These are phyloP conservation scores for Conopomorpha cramerella DNA, from an alignment of 1,140 invertebrate species.

Conservation along the genomic window DNA sequence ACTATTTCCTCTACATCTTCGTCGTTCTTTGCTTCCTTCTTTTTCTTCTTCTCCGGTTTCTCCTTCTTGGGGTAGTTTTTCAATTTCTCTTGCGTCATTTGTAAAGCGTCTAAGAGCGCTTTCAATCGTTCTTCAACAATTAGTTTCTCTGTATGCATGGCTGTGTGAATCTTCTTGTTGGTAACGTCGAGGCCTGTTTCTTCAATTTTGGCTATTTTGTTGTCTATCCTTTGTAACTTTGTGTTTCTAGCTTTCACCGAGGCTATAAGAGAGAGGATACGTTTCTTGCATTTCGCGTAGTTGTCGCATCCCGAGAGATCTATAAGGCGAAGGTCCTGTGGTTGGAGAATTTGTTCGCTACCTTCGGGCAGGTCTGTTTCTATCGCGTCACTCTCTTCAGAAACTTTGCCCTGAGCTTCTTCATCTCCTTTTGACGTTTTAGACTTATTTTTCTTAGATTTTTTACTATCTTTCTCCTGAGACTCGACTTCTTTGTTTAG, in stretches of 20 bases:
- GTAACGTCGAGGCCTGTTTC: constrained; percentile 21
- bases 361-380: constrained; percentile 33
- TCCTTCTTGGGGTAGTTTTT: not conserved
- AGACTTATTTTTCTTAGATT: constrained; percentile 4
- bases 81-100: not conserved
- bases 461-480: not conserved
- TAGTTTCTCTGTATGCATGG: constrained; percentile 30
- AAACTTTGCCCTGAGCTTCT: constrained; percentile 4
- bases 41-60: constrained; percentile 6
- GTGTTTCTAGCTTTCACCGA: constrained; percentile 17
- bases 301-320: constrained; percentile 27
- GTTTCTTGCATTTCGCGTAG: constrained; percentile 23
- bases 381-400: constrained; percentile 32
- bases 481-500: constrained; percentile 3
- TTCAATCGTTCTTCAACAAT: constrained; percentile 19
- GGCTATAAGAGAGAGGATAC: constrained; percentile 21
- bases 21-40: constrained; percentile 14
- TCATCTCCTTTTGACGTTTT: constrained; percentile 4
- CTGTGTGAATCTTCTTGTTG: constrained; percentile 35
- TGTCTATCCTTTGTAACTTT: constrained; percentile 18
- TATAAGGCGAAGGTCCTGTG: constrained; percentile 24
- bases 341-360: constrained; percentile 16
- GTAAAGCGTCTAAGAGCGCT: constrained; percentile 17
- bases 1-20: constrained; percentile 7
- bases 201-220: constrained; percentile 26